Base-by-base conservation (phyloP, 2,888 invertebrate species). In the Sarcophaga carnaria region DNA sequence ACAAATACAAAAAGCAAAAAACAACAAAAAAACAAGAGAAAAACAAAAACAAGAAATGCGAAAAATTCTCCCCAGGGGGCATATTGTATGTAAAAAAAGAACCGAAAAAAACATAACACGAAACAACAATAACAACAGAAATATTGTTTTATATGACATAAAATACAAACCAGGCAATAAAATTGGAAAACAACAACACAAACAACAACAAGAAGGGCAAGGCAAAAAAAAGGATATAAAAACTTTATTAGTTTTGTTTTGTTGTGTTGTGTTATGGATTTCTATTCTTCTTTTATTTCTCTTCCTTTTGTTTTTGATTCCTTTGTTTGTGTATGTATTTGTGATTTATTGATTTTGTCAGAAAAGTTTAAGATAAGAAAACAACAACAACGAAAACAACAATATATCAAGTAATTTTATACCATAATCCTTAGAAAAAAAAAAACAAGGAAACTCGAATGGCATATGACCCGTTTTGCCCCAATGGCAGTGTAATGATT, bases 11-110 rank as follows among this genome's bases (percentile, higher is more conserved):
- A 37, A 37, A 2, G 37, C 37, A 37, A 37, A 6, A 37, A 37
- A 37, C 0, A 37, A 6, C 6, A 37, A 6, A 37, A 37, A 37
- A 37, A 37, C 2, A 1, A 37, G 10, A 8, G 37, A 37, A 37
- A 37, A 6, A 22, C 22, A 22, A 37, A 49, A 49, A 80, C 83
- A 64, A 86, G 80, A 83, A 83, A 74, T 80, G 77, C 77, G 74
- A 86, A 83, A 69, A 80, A 83, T 77, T 77, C 17, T 77, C 83
- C 80, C 77, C 86, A 77, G 86, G 83, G 80, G 86, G 80, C 83
- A 75, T 81, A 37, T 54, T 54, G 54, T 76, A 83, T 86, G 80
- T 80, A 80, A 80, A 86, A 20, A 80, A 83, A 10, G 8, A 37
- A 37, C 2, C 0, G 3, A 37, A 37, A 37, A 37, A 37, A 37